Evolutionary conservation across 2,113 vertebrate genomes (phyloP).

Genomic region (Polyodon spathula): DNA sequence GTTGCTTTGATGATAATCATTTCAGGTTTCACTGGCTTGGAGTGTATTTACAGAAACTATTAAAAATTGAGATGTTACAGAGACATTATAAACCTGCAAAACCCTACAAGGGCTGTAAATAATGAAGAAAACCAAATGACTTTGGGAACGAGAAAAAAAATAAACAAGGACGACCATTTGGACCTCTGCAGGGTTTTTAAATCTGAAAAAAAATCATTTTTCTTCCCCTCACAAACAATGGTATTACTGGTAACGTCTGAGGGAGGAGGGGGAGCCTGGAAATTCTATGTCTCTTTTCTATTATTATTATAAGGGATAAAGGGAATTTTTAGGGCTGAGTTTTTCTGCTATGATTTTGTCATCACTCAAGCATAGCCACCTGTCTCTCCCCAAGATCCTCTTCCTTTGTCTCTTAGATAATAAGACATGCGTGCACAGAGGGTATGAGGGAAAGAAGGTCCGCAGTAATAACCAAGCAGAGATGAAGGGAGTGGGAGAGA

Average conservation of each 20-base stretch:
- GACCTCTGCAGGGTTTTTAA: conserved; percentile 45
- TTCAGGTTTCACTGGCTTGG: no score
- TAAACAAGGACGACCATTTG: conserved; percentile 44
- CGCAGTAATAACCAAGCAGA: conserved; percentile 35
- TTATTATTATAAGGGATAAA: conserved; percentile 39
- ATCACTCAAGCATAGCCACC: conserved; percentile 54
- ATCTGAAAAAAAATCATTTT: conserved; percentile 28
- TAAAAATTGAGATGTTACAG: no score
- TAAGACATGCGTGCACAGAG: conserved; percentile 45
- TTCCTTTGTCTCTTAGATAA: conserved; percentile 61
- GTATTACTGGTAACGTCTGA: conserved; percentile 30
- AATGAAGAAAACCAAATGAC: conserved; percentile 52
- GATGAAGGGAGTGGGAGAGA: conserved; percentile 15
- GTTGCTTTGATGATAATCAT: no score
- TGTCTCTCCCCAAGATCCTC: conserved; percentile 49
- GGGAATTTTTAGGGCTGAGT: conserved; percentile 31
- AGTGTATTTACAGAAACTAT: no score
- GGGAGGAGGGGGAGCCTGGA: conserved; percentile 20
- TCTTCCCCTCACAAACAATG: no score
- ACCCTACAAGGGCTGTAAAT: no score
- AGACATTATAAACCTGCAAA: no score
- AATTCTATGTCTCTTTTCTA: conserved; percentile 38
- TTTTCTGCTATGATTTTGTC: conserved; percentile 56
- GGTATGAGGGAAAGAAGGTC: conserved; percentile 14
- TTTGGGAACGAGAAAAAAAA: conserved; percentile 32